Evolutionary conservation across 2,113 vertebrate genomes (phyloP), one percentile per base, ranked within the genome.

Genomic region (Argyrosomus japonicus): DNA sequence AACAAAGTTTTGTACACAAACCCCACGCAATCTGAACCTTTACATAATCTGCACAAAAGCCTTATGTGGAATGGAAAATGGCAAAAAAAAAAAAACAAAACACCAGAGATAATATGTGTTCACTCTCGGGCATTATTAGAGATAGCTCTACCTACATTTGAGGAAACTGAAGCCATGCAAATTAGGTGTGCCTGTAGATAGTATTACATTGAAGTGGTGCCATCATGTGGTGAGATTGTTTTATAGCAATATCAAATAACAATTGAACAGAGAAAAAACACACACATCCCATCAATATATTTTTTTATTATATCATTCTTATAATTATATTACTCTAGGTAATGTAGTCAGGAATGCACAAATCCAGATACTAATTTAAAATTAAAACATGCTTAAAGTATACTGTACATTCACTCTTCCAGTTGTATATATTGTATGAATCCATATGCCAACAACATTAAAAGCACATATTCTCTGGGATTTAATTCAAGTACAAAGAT

Each of bases 141-240:
- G 18, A 53, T 21, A 51, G 50, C 50, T 21, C 18, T 7, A 53
- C 50, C 18, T 40, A 48, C 5, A 48, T 15, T 48, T 17, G 15
- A 50, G 15, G 4, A 50, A 50, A 18, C 15, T 6, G 15, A 17
- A 50, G 4, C 14, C 11, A n/a, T 19, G 18, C 15, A 50, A 18
- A 50, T 50, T 17, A 50, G 15, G 15, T 50, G 5, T 17, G 25
- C 45, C 11, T 68, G 47, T 67, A 10, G 5, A 23, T 11, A 56
- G 3, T 4, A 12, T 25, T 2, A 47, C 27, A 57, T 62, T 32
- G 14, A 36, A 12, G 45, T 62, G 23, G 43, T 14, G 57, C 74
- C 75, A 69, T 43, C 69, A 57, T 69, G 79, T 78, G 79, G 68
- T 32, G 13, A 45, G 3, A 65, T 29, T 19, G 1, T 23, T 40